A percentile compares a stretch with the other conserved stretches of the same genome.
phyloP scores from a whole-genome alignment of 2,113 vertebrate species.

The Australoheros scitulus region DNA sequence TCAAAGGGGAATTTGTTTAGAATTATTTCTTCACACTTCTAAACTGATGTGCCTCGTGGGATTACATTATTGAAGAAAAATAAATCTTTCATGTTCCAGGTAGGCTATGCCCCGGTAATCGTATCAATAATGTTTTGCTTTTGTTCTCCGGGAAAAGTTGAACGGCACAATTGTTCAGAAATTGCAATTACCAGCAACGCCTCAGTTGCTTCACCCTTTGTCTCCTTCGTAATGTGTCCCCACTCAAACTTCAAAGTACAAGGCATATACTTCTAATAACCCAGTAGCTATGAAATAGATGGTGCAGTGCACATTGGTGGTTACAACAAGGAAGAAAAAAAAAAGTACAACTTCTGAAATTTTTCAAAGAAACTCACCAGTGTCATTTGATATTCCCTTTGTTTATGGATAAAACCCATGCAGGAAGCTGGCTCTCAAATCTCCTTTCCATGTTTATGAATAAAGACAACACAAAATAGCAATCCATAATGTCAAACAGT shows the following conservation, averaged over 20 bases:
- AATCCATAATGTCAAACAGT: conserved; percentile 66
- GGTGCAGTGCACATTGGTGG: conserved; percentile 35
- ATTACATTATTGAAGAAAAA: conserved; percentile 71
- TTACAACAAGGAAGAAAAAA: conserved; percentile 15
- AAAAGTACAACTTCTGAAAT: conserved; percentile 65
- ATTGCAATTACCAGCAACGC: conserved; percentile 76
- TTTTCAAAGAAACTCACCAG: conserved; percentile 67
- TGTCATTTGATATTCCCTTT: conserved; percentile 61
- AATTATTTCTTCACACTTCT: conserved; percentile 77
- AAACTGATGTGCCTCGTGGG: conserved; percentile 80
- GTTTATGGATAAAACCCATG: conserved; percentile 65
- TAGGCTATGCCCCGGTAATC: conserved; percentile 77
- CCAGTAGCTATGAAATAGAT: conserved; percentile 65
- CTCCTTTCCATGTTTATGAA: conserved; percentile 68
- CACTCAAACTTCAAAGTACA: conserved; percentile 71
- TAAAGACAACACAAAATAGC: conserved; percentile 69
- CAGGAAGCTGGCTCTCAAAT: conserved; percentile 52
- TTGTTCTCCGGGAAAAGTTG: conserved; percentile 77
- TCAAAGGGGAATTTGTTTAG: conserved; percentile 76
- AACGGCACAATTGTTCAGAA: conserved; percentile 70
- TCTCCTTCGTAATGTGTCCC: conserved; percentile 62
- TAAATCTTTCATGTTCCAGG: conserved; percentile 79
- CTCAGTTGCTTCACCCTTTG: conserved; percentile 64
- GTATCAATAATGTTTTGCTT: conserved; percentile 78
- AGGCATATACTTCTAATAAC: conserved; percentile 57